These are phyloP conservation scores for Mallotus villosus DNA, from an alignment of 2,797 vertebrate species.

Conservation along the genomic window DNA sequence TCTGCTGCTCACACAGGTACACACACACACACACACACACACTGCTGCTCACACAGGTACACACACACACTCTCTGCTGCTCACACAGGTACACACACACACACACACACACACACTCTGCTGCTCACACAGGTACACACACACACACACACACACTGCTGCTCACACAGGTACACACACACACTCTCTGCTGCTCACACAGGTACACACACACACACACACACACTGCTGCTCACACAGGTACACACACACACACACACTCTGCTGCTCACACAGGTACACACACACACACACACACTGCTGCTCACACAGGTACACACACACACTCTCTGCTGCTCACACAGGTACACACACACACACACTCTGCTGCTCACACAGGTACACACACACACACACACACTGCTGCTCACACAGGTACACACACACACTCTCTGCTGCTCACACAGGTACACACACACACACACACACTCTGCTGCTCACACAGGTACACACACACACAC, in stretches of 20 bases:
- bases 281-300: too few relatives aligned
- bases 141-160: neutral
- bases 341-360: neutral
- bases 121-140: too few relatives aligned
- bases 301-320: neutral
- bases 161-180: slow-evolving; percentile 57
- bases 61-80: too few relatives aligned
- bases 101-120: neutral
- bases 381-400: neutral
- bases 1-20: slow-evolving; percentile 8
- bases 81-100: too few relatives aligned
- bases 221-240: too few relatives aligned
- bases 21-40: too few relatives aligned
- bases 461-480: neutral
- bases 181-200: too few relatives aligned
- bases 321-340: too few relatives aligned
- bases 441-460: slow-evolving; percentile 4
- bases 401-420: slow-evolving; percentile 56
- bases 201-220: neutral
- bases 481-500: neutral
- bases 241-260: too few relatives aligned
- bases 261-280: too few relatives aligned
- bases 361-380: slow-evolving; percentile 54
- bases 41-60: too few relatives aligned
- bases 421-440: neutral